Evolutionary conservation across 1,140 invertebrate genomes (phyloP).

Genomic region (Lasioglossum baleicum): DNA sequence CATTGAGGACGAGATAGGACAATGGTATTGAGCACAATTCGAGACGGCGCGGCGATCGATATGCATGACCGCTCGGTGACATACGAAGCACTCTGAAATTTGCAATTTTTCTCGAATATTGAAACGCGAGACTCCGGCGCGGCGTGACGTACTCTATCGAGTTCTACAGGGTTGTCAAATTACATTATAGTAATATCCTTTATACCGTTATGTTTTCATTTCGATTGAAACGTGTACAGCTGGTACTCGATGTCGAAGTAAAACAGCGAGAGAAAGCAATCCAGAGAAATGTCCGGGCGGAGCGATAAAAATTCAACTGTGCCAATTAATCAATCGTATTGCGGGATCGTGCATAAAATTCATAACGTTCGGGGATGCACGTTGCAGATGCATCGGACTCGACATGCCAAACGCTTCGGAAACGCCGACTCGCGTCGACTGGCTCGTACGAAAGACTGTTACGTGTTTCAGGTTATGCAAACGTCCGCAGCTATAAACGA

Average conservation of each 20-base stretch:
- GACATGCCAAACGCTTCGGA: neutral
- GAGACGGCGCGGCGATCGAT: constrained; percentile 39
- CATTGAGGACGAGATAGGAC: constrained; percentile 10
- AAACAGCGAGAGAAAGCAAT: neutral
- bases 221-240: neutral
- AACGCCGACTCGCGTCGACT: neutral
- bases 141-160: neutral
- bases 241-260: neutral
- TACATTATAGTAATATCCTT: no score
- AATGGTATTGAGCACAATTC: constrained; percentile 31
- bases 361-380: no score
- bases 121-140: neutral
- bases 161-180: no score
- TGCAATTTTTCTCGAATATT: neutral
- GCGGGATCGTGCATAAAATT: neutral
- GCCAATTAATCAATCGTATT: neutral
- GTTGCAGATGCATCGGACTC: neutral
- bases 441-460: neutral
- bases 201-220: neutral
- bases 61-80: neutral
- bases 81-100: neutral
- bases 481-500: neutral
- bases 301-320: neutral
- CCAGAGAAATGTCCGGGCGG: no score
- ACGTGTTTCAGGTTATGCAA: constrained; percentile 6